A percentile compares a stretch with the other conserved stretches of the same genome.
Evolutionary conservation across 2,888 invertebrate genomes (phyloP).

Genomic region (Cheilosia variabilis): DNA sequence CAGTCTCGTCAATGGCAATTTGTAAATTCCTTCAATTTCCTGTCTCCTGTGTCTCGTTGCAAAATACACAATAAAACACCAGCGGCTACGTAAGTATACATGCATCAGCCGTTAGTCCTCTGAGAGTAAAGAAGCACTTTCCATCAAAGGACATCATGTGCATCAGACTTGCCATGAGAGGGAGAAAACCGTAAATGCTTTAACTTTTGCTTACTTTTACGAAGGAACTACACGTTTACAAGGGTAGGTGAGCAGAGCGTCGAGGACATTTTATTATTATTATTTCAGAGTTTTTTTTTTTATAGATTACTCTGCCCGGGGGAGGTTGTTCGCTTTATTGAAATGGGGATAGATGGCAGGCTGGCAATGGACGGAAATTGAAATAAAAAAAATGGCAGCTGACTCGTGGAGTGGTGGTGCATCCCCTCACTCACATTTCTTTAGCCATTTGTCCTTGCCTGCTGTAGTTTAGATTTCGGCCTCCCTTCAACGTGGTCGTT

Average conservation of each 20-base stretch:
- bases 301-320: conserved; percentile 24
- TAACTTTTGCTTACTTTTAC: not conserved
- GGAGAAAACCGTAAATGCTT: conserved; percentile 8
- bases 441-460: not conserved
- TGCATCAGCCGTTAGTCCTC: conserved; percentile 8
- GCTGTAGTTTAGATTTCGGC: not conserved
- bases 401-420: conserved; percentile 9
- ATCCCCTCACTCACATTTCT: not conserved
- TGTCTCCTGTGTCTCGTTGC: conserved; percentile 45
- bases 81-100: conserved; percentile 10
- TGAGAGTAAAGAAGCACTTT: conserved; percentile 17
- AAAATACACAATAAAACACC: conserved; percentile 21
- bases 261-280: conserved; percentile 28
- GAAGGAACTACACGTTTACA: not conserved
- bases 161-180: not conserved
- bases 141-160: conserved; percentile 31
- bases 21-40: conserved; percentile 66
- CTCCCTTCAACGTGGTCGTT: conserved; percentile 32
- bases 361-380: conserved; percentile 36
- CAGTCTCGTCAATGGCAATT: conserved; percentile 48
- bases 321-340: not conserved
- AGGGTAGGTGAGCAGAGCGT: not conserved
- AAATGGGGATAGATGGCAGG: conserved; percentile 19
- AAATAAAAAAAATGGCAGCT: conserved; percentile 39
- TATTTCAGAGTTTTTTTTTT: not conserved